A percentile compares a stretch with the other conserved stretches of the same genome.
phyloP scores from a whole-genome alignment of 1,140 invertebrate genomes.

The Monomorium pharaonis region DNA sequence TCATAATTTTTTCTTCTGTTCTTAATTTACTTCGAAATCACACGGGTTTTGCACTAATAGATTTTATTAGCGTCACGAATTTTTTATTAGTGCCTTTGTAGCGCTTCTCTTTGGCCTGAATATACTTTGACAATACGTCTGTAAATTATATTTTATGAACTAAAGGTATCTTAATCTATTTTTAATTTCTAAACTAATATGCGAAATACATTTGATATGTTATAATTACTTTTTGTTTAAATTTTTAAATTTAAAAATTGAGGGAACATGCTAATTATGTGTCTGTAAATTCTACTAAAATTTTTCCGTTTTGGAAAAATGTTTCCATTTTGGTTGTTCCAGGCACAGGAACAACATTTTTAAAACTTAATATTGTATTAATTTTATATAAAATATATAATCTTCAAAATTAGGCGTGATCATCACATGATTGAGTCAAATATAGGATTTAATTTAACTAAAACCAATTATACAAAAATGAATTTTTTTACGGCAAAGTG shows the following conservation, averaged over 20 bases:
- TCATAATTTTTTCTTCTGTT: constrained; percentile 46
- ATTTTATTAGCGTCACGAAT: constrained; percentile 19
- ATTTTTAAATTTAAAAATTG: neutral
- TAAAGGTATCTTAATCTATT: neutral
- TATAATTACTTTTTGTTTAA: neutral
- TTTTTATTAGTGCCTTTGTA: too few relatives aligned
- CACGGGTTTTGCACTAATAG: neutral
- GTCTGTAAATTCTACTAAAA: neutral
- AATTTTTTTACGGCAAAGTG: neutral
- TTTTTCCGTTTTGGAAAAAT: neutral
- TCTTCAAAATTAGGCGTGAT: neutral
- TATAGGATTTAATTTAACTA: neutral
- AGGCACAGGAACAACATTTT: too few relatives aligned
- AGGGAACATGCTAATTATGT: neutral
- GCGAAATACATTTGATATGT: neutral
- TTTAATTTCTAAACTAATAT: neutral
- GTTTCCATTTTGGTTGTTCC: neutral
- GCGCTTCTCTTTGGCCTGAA: constrained; percentile 6
- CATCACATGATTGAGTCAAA: neutral
- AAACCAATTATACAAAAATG: neutral
- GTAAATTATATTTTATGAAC: neutral
- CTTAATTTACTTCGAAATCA: constrained; percentile 45
- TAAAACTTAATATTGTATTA: neutral
- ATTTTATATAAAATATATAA: neutral
- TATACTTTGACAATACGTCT: neutral